Base-by-base conservation (phyloP, 2,888 invertebrate species). In the Drosophila villosipedis region DNA sequence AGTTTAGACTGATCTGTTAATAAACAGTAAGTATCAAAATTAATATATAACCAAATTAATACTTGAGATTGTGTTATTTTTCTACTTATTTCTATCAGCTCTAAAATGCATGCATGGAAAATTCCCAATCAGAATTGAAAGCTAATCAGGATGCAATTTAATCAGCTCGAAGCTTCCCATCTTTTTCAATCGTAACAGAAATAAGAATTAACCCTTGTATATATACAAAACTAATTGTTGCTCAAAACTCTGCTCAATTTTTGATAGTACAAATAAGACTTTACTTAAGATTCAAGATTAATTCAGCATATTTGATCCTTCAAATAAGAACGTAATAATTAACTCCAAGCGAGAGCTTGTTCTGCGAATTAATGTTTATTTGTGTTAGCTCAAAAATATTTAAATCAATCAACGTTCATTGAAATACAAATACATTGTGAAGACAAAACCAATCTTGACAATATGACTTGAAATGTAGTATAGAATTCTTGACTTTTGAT, bases 1-100 rank as follows among this genome's bases (percentile, higher is more conserved):
- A 94, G 94, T 96, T 95, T 96, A 95, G 96, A 96, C 95, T 95
- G 96, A 96, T 96, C 96, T 96, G 66, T 68, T 25, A 16, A 25
- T 41, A 9, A 3, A 33, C 9, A 3, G 12, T 6, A 7, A 50
- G 6, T 16, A 1, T 35, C 35, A n/a, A 52, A n/a, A 5, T 19
- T 16, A 28, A 25, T 1, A n/a, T 3, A 41, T 10, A n/a, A n/a
- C 10, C 4, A 19, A 10, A 41, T 41, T 10, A 1, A 10, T 41
- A 10, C 39, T 22, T 7, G 14, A 1, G 4, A 47, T 14, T 14
- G 1, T 7, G 14, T 1, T 22, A 22, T 19, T 54, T 35, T 19
- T 54, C 22, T 22, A 14, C 14, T 7, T 7, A 14, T 33, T n/a
- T 53, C 9, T 9, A 22, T 14, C 14, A 22, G 12, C 43, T 43